phyloP scores from a whole-genome alignment of 2,113 vertebrate species.

The Platysteira castanea region DNA sequence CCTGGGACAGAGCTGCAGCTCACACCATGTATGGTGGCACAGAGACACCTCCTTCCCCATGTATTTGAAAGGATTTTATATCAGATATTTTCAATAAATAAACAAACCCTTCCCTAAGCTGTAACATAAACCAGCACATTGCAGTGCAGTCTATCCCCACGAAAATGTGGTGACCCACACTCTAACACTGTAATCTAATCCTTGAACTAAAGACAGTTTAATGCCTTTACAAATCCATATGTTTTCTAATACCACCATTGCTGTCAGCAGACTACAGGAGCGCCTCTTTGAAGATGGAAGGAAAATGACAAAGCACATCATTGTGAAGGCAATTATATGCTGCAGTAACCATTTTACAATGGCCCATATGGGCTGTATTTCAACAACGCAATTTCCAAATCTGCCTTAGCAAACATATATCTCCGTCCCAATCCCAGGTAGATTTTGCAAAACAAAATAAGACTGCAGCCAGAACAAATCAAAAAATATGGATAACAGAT shows the following conservation, averaged over 20 bases:
- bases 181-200: slow-evolving; percentile 59
- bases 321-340: slow-evolving; percentile 77
- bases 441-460: slow-evolving; percentile 60
- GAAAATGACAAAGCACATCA: slow-evolving; percentile 76
- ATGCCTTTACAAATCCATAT: slow-evolving; percentile 68
- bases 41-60: not conserved
- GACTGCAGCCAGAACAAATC: slow-evolving; percentile 35
- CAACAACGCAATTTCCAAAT: slow-evolving; percentile 78
- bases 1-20: not conserved
- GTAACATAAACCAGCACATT: not conserved
- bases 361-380: slow-evolving; percentile 76
- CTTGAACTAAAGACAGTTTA: slow-evolving; percentile 64
- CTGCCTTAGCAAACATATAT: slow-evolving; percentile 73
- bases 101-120: not conserved
- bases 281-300: slow-evolving; percentile 71
- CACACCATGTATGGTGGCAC: fast-evolving
- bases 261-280: slow-evolving; percentile 71
- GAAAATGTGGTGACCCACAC: slow-evolving; percentile 34
- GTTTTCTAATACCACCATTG: slow-evolving; percentile 65
- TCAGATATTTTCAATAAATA: not conserved
- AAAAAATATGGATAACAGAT: slow-evolving; percentile 60
- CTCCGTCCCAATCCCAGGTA: slow-evolving; percentile 68
- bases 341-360: slow-evolving; percentile 71
- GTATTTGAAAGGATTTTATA: not conserved
- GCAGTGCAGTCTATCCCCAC: not conserved